Base-by-base conservation (phyloP, 2,888 invertebrate species). In the Thera obeliscata region DNA sequence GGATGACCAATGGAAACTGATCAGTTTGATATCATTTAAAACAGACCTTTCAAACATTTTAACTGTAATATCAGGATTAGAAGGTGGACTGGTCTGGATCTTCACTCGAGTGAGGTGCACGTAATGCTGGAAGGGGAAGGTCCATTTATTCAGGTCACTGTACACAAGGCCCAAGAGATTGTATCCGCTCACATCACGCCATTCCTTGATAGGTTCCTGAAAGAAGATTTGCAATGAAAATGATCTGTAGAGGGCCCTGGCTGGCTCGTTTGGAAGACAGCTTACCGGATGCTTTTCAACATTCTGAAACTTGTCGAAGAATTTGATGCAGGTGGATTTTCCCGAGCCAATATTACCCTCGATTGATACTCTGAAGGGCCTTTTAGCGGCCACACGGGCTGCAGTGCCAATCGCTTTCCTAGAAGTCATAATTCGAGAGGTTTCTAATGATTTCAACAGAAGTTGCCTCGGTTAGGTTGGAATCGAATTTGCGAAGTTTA, bases 291-390 rank as follows among this genome's bases (percentile, higher is more conserved):
- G 94, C 72, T 92, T 91, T 64, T 94, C 94, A 22, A 96, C 95
- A 76, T 95, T 95, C 2, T 94, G 87, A 80, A 94, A 95, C 79
- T 95, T 94, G 67, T 95, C 94, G 79, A 97, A 97, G 84, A 95
- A 94, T 69, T 96, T 94, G 55, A 97, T 88, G 78, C 97, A 96
- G 0, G 97, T 96, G 1, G 97, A 97, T 87, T 97, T 97, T 5
- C 97, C 97, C 73, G 96, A 96, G 11, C 97, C 97, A 74, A 97
- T 97, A 80, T 97, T 97, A 22, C 97, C 97, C 88, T 97, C 97
- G 61, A 97, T 95, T 48, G 96, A 95, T 0, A 97, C 96, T 57
- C 96, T 95, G 79, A 96, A 96, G 2, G 96, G 95, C 67, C 94
- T 84, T 64, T 86, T 90, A 1, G 74, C 74, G 2, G 78, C 75